A percentile compares a stretch with the other conserved stretches of the same genome.
phyloP scores from a whole-genome alignment of 2,797 vertebrate species.

The Sebastes minor region DNA sequence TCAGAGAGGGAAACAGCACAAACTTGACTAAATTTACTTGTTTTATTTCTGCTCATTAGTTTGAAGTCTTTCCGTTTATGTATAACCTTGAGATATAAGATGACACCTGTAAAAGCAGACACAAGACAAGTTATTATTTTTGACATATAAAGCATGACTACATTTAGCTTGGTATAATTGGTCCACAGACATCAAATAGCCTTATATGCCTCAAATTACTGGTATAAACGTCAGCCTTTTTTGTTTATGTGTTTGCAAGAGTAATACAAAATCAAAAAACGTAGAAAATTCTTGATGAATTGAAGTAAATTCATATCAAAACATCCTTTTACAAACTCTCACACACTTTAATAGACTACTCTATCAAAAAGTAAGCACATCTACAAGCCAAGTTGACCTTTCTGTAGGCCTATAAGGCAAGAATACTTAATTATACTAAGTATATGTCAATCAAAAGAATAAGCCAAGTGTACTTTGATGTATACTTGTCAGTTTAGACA shows the following conservation, averaged over 20 bases:
- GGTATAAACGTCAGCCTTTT: not conserved
- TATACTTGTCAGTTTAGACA: too few relatives aligned
- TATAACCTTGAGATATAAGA: not conserved
- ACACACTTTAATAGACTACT: too few relatives aligned
- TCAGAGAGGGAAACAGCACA: not conserved
- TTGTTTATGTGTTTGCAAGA: not conserved
- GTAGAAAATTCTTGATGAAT: too few relatives aligned
- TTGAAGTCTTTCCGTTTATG: not conserved
- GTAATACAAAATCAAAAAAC: not conserved
- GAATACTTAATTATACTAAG: too few relatives aligned
- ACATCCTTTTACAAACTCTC: too few relatives aligned
- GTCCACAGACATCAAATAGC: not conserved
- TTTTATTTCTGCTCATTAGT: conserved; percentile 27
- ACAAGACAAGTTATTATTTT: not conserved
- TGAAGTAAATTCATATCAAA: too few relatives aligned
- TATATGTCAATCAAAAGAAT: too few relatives aligned
- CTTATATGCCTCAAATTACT: not conserved
- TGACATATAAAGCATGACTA: not conserved
- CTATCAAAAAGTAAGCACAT: too few relatives aligned
- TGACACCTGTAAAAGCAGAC: not conserved
- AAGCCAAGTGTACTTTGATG: too few relatives aligned
- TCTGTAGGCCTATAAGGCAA: too few relatives aligned
- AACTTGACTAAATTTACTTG: not conserved
- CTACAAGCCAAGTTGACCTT: too few relatives aligned
- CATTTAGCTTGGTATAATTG: not conserved